Conservation (phyloP, 30 jellyfish, hydroid and myxozoan genomes). For the Turritopsis rubra region DNA sequence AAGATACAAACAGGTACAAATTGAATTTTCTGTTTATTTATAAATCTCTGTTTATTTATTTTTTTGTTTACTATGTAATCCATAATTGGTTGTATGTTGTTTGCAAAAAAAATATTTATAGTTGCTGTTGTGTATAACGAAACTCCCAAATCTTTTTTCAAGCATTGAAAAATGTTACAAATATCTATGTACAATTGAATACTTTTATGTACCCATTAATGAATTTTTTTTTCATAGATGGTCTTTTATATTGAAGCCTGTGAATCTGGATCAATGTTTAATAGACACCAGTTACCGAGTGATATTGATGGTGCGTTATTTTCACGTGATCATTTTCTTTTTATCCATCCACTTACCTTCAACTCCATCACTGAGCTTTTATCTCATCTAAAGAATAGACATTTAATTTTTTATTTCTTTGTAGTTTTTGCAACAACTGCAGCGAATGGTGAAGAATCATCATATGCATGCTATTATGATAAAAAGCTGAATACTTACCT, state of each 20-base stretch:
- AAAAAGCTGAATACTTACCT: conserved; percentile 58
- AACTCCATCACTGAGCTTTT: not conserved
- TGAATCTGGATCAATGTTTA: conserved; percentile 98
- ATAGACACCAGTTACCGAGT: conserved; percentile 41
- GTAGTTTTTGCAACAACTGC: conserved; percentile 98
- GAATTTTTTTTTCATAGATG: conserved; percentile 55
- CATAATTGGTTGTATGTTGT: too few species aligned
- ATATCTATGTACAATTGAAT: too few species aligned
- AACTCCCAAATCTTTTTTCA: not conserved
- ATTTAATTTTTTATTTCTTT: conserved; percentile 1
- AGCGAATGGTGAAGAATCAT: conserved; percentile 77
- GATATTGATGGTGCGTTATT: conserved; percentile 58
- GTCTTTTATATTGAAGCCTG: conserved; percentile 94
- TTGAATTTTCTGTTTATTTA: not conserved
- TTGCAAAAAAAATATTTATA: too few species aligned
- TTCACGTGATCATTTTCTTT: not conserved
- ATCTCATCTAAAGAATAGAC: not conserved
- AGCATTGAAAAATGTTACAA: too few species aligned
- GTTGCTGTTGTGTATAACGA: too few species aligned
- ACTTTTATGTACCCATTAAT: too few species aligned
- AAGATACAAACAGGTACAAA: conserved; percentile 60
- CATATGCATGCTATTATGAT: conserved; percentile 94
- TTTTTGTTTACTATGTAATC: not conserved
- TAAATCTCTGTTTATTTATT: not conserved
- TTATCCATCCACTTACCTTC: not conserved